phyloP scores from a whole-genome alignment of 2,888 invertebrate genomes.

The Malacosoma neustria region DNA sequence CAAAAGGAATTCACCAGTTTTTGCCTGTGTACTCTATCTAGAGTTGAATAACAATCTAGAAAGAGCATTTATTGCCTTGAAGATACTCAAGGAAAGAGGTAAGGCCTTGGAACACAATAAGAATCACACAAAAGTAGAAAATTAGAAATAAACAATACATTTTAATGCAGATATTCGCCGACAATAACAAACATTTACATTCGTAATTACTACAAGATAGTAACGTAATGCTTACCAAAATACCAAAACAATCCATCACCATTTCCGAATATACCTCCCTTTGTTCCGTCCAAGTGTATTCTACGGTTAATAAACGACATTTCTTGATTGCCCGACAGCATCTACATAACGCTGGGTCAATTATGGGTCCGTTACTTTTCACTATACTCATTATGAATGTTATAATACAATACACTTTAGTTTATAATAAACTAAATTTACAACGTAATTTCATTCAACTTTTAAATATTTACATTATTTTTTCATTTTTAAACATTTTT shows the following conservation, averaged over 20 bases:
- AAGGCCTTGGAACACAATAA: too few species aligned
- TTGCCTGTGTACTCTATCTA: too few species aligned
- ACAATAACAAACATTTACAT: too few species aligned
- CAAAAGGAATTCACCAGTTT: too few species aligned
- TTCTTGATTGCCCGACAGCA: conserved; percentile 63
- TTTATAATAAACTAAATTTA: conserved; percentile 3
- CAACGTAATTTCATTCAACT: conserved; percentile 14
- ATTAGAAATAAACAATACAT: too few species aligned
- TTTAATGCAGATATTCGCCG: too few species aligned
- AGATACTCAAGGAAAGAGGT: too few species aligned
- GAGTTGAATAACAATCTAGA: too few species aligned
- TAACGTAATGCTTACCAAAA: conserved; percentile 43
- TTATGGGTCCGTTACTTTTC: conserved; percentile 52
- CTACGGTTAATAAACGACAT: conserved; percentile 56
- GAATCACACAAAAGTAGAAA: too few species aligned
- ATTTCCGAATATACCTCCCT: conserved; percentile 62
- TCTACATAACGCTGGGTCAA: conserved; percentile 62
- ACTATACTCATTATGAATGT: conserved; percentile 35
- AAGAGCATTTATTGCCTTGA: too few species aligned
- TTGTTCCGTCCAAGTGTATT: conserved; percentile 61
- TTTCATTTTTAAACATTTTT: conserved; percentile 6
- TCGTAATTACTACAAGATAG: too few species aligned
- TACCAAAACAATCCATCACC: conserved; percentile 66
- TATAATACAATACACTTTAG: conserved; percentile 3
- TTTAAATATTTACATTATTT: conserved; percentile 1